phyloP scores from a whole-genome alignment of 2,888 invertebrate species.

The Cephalotes varians region DNA sequence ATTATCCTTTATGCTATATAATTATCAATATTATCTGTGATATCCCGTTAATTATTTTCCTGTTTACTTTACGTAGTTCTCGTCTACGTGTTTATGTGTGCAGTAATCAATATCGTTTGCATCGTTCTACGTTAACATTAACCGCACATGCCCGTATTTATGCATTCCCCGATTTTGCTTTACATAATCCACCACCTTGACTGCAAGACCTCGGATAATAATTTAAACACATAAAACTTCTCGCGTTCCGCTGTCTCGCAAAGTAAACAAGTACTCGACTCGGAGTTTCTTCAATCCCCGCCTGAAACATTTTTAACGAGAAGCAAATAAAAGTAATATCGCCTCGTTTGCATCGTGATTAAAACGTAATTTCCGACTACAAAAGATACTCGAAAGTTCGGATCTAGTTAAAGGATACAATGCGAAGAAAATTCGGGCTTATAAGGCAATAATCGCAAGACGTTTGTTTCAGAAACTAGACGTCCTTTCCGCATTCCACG shows the following conservation, averaged over 20 bases:
- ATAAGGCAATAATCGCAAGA: neutral
- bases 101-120: constrained; percentile 24
- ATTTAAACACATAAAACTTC: constrained; percentile 46
- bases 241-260: constrained; percentile 29
- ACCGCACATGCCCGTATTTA: neutral
- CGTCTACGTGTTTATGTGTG: neutral
- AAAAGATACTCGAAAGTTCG: constrained; percentile 49
- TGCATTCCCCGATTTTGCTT: constrained; percentile 9
- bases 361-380: constrained; percentile 45
- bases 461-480: neutral
- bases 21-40: constrained; percentile 33
- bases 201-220: constrained; percentile 26
- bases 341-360: constrained; percentile 49
- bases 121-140: neutral
- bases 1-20: constrained; percentile 22
- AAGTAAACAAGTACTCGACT: constrained; percentile 40
- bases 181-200: constrained; percentile 13
- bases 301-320: constrained; percentile 51
- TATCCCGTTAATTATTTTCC: constrained; percentile 38
- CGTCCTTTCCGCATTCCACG: neutral
- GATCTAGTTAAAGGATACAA: neutral
- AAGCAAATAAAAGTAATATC: constrained; percentile 53
- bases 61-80: neutral
- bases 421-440: constrained; percentile 14
- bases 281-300: constrained; percentile 35